These are phyloP conservation scores for Rhynchonema sp. DNA, from an alignment of 2,888 invertebrate species.

Conservation along the genomic window DNA sequence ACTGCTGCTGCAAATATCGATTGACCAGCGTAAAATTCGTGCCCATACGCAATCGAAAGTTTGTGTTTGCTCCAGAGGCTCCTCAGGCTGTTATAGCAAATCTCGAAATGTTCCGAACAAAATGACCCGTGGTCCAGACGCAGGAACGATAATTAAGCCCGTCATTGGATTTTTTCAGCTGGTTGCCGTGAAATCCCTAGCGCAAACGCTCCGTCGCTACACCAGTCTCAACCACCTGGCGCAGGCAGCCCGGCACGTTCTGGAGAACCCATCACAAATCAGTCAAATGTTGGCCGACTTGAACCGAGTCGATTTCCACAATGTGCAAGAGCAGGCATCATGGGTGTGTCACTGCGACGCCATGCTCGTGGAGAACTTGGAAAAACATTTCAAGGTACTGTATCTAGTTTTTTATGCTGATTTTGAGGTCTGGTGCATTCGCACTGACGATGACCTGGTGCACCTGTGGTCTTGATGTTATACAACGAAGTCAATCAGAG, in stretches of 20 bases:
- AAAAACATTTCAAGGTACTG: constrained; percentile 65
- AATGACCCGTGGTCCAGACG: not conserved
- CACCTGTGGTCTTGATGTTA: too few relatives aligned
- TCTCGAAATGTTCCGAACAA: too few relatives aligned
- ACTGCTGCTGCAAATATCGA: too few relatives aligned
- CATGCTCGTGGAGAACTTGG: constrained; percentile 58
- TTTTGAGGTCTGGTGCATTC: too few relatives aligned
- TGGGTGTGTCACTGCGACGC: constrained; percentile 95
- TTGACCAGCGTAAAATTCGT: too few relatives aligned
- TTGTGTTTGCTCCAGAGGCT: too few relatives aligned
- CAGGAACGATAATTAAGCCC: not conserved
- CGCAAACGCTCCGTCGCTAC: constrained; percentile 80
- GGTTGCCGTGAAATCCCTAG: constrained; percentile 65
- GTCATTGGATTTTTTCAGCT: constrained; percentile 31
- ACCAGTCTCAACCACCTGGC: constrained; percentile 92
- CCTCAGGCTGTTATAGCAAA: too few relatives aligned
- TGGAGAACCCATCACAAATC: constrained; percentile 82
- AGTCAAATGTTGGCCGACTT: constrained; percentile 88
- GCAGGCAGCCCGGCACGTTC: constrained; percentile 67
- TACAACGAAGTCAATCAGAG: too few relatives aligned
- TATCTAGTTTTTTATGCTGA: too few relatives aligned
- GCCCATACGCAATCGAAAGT: too few relatives aligned
- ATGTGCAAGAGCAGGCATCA: constrained; percentile 70
- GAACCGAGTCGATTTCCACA: constrained; percentile 89
- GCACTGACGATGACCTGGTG: too few relatives aligned